Evolutionary conservation across 1,140 invertebrate genomes (phyloP).

Genomic region (Drosophila athabasca): DNA sequence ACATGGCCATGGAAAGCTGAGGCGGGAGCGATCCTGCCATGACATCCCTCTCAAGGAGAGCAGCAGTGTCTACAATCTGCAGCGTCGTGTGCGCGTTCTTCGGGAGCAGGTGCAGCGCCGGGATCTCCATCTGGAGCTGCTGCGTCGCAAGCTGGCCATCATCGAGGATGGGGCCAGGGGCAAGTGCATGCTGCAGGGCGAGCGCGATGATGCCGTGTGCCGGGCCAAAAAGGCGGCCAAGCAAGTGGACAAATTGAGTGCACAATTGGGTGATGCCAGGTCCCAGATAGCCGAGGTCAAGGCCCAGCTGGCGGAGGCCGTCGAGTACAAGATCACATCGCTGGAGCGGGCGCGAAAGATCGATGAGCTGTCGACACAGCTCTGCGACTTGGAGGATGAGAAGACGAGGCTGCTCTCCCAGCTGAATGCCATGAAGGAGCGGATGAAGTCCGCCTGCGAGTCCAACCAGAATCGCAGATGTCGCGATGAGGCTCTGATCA

Average conservation of each 20-base stretch:
- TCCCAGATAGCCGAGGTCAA: slow-evolving; percentile 90
- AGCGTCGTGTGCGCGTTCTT: slow-evolving; percentile 90
- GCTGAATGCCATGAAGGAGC: slow-evolving; percentile 70
- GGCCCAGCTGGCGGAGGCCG: slow-evolving; percentile 90
- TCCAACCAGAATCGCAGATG: slow-evolving; percentile 79
- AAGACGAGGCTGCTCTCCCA: slow-evolving; percentile 73
- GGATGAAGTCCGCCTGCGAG: slow-evolving; percentile 74
- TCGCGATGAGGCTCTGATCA: slow-evolving; percentile 87
- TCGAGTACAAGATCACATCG: slow-evolving; percentile 93
- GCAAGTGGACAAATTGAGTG: slow-evolving; percentile 89
- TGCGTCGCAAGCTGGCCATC: slow-evolving; percentile 92
- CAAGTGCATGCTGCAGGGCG: slow-evolving; percentile 87
- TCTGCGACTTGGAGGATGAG: slow-evolving; percentile 80
- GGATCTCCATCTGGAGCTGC: slow-evolving; percentile 94
- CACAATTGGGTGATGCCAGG: slow-evolving; percentile 89
- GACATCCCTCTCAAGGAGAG: slow-evolving; percentile 88
- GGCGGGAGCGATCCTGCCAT: slow-evolving; percentile 89
- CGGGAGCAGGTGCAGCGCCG: slow-evolving; percentile 95
- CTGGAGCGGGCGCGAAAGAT: slow-evolving; percentile 92
- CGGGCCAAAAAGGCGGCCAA: slow-evolving; percentile 90
- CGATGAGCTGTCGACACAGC: slow-evolving; percentile 88
- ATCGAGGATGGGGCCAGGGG: slow-evolving; percentile 90
- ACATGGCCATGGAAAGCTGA: slow-evolving; percentile 84
- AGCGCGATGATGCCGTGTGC: slow-evolving; percentile 90
- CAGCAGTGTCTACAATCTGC: slow-evolving; percentile 92